Evolutionary conservation across 2,113 vertebrate species (phyloP), one percentile per base, ranked within the genome.

Genomic region (Onychorhynchus coronatus): DNA sequence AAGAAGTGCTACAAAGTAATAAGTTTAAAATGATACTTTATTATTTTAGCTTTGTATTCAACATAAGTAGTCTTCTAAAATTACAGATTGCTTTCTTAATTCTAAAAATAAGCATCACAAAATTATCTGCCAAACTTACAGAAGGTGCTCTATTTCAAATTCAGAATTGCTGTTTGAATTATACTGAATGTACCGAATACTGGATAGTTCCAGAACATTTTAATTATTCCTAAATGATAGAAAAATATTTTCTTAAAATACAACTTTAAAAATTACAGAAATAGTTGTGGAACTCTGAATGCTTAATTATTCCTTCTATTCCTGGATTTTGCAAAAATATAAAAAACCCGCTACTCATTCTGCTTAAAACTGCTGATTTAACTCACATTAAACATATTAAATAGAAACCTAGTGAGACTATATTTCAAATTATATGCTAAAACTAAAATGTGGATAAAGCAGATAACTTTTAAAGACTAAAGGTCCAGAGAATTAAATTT

Each of bases 161-260:
- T 90, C 52, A 86, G 5, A 95, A 63, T 72, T 85, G 63, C 56
- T 88, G 14, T 67, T 79, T 1, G 0, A 85, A 90, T 67, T 71
- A 75, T 46, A 71, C 56, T 55, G 25, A 70, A 44, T 58, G 82
- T 47, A 92, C 39, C 39, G 66, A 93, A 90, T n/a, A n/a, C n/a
- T n/a, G n/a, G n/a, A 92, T 58, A 82, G 7, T 83, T 79, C 33
- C 53, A 92, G 71, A 88, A 90, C 44, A 93, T 90, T 88, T 95
- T 88, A 91, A 88, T 90, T 83, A 74, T 42, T 87, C 12, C 33
- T 66, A 70, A 87, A 80, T 88, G 10, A 82, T 6, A 75, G 59
- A 46, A 93, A 81, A 91, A 82, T 75, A 91, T 85, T 90, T 90
- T 91, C 52, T 95, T 92, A 75, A 92, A 90, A 91, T 74, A 49